phyloP scores from a whole-genome alignment of 1,140 invertebrate genomes.

The Ctenoplectra terminalis region DNA sequence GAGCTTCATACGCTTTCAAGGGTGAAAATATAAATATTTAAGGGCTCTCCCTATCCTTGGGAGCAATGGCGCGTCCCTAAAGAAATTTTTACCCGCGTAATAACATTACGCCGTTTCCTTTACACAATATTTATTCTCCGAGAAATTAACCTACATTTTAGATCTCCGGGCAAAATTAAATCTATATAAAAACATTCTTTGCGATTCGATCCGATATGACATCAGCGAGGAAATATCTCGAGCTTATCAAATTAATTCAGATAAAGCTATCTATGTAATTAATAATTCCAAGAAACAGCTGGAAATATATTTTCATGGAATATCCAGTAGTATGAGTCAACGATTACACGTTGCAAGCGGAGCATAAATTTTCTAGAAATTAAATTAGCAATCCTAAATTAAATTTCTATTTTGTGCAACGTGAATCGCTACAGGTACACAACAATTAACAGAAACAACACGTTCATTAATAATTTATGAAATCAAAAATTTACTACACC shows the following conservation, averaged over 20 bases:
- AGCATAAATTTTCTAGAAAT: too few species aligned
- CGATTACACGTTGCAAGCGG: too few species aligned
- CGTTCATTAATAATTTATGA: too few species aligned
- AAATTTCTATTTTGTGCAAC: too few species aligned
- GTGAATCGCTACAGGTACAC: too few species aligned
- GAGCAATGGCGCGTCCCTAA: not conserved
- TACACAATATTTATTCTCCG: not conserved
- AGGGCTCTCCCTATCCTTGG: not conserved
- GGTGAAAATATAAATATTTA: conserved; percentile 31
- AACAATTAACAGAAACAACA: too few species aligned
- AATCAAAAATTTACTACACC: too few species aligned
- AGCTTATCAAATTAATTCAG: not conserved
- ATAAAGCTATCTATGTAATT: not conserved
- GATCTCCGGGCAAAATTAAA: not conserved
- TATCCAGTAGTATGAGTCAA: too few species aligned
- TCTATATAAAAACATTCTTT: not conserved
- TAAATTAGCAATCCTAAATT: too few species aligned
- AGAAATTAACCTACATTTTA: conserved; percentile 4
- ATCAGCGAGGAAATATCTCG: not conserved
- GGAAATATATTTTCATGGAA: not conserved
- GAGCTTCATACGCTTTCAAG: not conserved
- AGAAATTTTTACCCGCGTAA: conserved; percentile 4
- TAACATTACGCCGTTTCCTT: not conserved
- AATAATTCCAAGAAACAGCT: not conserved
- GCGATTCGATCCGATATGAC: not conserved